These are phyloP conservation scores for Antheraea pernyi DNA, from an alignment of 1,140 invertebrate genomes.

Conservation along the genomic window DNA sequence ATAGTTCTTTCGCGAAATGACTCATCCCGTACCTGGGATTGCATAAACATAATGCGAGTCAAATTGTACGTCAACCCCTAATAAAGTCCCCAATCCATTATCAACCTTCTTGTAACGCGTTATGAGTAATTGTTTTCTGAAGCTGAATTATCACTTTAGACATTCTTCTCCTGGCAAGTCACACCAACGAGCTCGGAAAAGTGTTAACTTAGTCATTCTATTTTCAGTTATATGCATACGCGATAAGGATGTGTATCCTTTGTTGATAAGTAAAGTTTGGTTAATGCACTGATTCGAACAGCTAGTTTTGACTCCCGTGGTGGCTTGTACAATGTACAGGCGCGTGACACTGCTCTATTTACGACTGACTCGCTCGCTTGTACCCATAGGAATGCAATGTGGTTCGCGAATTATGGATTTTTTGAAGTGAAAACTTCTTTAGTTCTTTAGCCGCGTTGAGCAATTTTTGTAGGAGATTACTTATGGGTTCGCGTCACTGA, in stretches of 20 bases:
- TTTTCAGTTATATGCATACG: not conserved
- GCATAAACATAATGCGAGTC: not conserved
- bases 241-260: not conserved
- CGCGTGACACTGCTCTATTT: constrained; percentile 73
- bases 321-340: constrained; percentile 67
- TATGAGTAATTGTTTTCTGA: not conserved
- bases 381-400: constrained; percentile 33
- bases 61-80: not conserved
- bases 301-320: constrained; percentile 66
- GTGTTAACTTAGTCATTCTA: not conserved
- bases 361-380: constrained; percentile 50
- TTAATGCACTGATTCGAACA: constrained; percentile 47
- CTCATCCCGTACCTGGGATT: constrained; percentile 30
- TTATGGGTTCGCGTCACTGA: too few relatives aligned
- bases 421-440: too few relatives aligned
- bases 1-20: constrained; percentile 47
- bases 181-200: not conserved
- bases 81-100: not conserved
- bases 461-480: too few relatives aligned
- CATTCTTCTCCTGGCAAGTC: not conserved
- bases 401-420: constrained; percentile 30
- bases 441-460: too few relatives aligned
- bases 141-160: not conserved
- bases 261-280: constrained; percentile 11
- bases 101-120: not conserved